Evolutionary conservation across 2,113 vertebrate genomes (phyloP).

Genomic region (Camelus dromedarius): DNA sequence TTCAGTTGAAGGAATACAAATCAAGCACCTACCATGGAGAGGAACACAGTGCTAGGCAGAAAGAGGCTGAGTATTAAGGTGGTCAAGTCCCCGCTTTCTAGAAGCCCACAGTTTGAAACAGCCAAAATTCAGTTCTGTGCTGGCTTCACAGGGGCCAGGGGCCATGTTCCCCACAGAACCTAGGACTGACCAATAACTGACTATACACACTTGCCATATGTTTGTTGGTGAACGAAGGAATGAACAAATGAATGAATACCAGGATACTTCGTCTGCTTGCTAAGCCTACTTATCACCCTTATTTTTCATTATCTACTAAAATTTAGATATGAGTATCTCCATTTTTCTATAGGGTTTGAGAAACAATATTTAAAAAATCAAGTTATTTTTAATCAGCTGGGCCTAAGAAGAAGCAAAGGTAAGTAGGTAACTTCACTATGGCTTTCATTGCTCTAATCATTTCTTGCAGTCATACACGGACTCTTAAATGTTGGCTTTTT

Average conservation of each 20-base stretch:
- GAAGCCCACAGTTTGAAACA: neutral
- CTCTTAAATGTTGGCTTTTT: slow-evolving; percentile 43
- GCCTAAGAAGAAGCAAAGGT: neutral
- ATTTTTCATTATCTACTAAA: slow-evolving; percentile 46
- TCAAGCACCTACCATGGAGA: neutral
- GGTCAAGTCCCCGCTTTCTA: neutral
- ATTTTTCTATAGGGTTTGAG: neutral
- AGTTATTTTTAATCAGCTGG: slow-evolving; percentile 40
- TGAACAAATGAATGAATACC: neutral
- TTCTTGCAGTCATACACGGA: neutral
- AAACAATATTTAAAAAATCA: slow-evolving; percentile 14
- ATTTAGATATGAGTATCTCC: neutral
- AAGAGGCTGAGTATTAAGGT: neutral
- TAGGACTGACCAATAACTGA: neutral
- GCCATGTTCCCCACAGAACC: neutral
- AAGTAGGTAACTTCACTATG: neutral
- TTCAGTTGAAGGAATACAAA: neutral
- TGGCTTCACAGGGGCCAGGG: neutral
- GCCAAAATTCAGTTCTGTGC: neutral
- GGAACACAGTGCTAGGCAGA: neutral
- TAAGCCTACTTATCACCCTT: neutral
- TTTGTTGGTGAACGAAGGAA: neutral
- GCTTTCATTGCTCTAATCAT: slow-evolving; percentile 39
- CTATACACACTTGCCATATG: neutral
- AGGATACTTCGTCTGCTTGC: neutral